Percentiles rank a stretch among this genome's conserved stretches.
Evolutionary conservation across 2,888 invertebrate species (phyloP).

Genomic region (Lymantria monacha): DNA sequence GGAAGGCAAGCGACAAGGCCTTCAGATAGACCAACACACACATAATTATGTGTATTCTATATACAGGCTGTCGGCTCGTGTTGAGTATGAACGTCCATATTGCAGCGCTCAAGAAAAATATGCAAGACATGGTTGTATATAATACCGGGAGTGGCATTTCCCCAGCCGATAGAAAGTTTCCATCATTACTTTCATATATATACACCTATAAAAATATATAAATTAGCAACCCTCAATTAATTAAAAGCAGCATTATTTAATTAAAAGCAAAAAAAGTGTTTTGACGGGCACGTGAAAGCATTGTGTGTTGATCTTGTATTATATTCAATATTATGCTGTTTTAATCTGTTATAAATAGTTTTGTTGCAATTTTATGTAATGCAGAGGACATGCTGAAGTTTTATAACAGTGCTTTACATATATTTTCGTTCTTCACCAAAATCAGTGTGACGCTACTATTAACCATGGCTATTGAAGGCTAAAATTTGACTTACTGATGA

Average conservation of each 20-base stretch:
- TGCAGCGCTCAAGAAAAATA: conserved; percentile 94
- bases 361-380: too few species aligned
- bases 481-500: too few species aligned
- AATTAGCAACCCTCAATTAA: background rate
- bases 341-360: too few species aligned
- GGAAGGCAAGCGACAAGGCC: conserved; percentile 95
- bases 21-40: conserved; percentile 95
- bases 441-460: too few species aligned
- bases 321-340: too few species aligned
- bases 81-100: conserved; percentile 96
- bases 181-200: conserved; percentile 92
- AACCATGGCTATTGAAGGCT: too few species aligned
- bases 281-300: too few species aligned
- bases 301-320: too few species aligned
- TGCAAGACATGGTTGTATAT: conserved; percentile 94
- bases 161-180: conserved; percentile 96
- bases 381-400: too few species aligned
- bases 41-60: conserved; percentile 98
- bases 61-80: conserved; percentile 92
- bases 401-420: too few species aligned
- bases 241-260: background rate
- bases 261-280: background rate
- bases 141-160: conserved; percentile 97
- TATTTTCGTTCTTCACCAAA: too few species aligned
- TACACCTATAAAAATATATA: conserved; percentile 83